Percentiles rank a stretch among this genome's conserved stretches.
Evolutionary conservation across 2,888 invertebrate genomes (phyloP).

Genomic region (Plagiodera versicolora): DNA sequence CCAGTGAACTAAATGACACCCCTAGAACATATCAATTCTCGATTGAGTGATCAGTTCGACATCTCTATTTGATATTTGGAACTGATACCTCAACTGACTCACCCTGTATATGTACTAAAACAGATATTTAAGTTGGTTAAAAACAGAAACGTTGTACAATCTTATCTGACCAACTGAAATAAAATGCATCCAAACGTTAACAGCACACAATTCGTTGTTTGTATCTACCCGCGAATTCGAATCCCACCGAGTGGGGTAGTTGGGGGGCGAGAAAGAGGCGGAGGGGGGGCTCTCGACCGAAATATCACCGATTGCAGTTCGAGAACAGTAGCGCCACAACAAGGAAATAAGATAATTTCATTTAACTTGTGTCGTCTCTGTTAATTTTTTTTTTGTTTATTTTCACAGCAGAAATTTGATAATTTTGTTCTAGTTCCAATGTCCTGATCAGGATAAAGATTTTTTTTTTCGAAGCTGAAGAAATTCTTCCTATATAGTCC

Average conservation of each 20-base stretch:
- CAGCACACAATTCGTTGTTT: constrained; percentile 29
- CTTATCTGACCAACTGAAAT: constrained; percentile 39
- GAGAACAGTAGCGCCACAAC: constrained; percentile 23
- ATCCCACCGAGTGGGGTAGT: constrained; percentile 1
- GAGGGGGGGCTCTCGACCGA: constrained; percentile 15
- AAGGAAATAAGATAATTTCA: not conserved
- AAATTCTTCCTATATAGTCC: too few species aligned
- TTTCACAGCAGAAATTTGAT: too few species aligned
- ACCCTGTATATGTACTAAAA: not conserved
- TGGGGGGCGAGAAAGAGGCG: constrained; percentile 9
- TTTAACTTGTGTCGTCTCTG: too few species aligned
- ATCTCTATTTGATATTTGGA: too few species aligned
- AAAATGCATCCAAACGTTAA: constrained; percentile 53
- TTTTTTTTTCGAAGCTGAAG: too few species aligned
- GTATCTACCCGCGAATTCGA: constrained; percentile 5
- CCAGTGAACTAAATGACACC: too few species aligned
- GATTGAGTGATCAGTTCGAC: not conserved
- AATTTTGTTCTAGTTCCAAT: too few species aligned
- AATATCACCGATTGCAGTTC: constrained; percentile 38
- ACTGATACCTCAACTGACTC: not conserved
- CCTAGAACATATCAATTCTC: too few species aligned
- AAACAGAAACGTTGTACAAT: constrained; percentile 23
- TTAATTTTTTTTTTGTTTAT: too few species aligned
- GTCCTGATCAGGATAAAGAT: too few species aligned
- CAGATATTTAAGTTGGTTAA: constrained; percentile 12